Evolutionary conservation across 2,797 vertebrate species (phyloP).

Genomic region (Myotis daubentonii): DNA sequence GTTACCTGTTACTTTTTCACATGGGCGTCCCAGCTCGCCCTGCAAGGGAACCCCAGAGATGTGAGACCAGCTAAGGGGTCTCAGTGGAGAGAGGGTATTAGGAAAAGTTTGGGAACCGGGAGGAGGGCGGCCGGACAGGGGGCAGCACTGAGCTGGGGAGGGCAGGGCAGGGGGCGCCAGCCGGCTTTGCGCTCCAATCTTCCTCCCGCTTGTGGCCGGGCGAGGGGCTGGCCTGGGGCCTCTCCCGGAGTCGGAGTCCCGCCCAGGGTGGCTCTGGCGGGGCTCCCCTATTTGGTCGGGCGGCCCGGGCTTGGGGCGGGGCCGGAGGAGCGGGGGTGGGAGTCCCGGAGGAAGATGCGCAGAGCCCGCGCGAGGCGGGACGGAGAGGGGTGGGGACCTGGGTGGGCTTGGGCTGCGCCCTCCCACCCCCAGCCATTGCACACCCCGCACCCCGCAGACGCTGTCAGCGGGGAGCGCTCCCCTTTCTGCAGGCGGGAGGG

Average conservation of each 20-base stretch:
- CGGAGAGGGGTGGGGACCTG: slow-evolving; percentile 40
- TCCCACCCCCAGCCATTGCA: slow-evolving; percentile 54
- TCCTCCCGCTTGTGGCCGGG: background rate
- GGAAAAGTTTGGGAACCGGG: background rate
- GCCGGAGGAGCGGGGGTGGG: slow-evolving; percentile 53
- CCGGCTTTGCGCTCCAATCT: background rate
- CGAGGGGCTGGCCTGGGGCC: background rate
- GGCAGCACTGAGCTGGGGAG: background rate
- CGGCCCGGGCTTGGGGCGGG: slow-evolving; percentile 29
- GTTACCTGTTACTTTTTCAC: background rate
- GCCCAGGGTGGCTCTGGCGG: background rate
- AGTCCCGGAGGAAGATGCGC: slow-evolving; percentile 36
- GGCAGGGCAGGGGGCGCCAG: background rate
- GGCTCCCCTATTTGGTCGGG: slow-evolving; percentile 69
- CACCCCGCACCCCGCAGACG: slow-evolving; percentile 82
- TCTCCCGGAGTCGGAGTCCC: background rate
- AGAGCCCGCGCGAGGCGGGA: background rate
- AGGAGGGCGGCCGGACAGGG: background rate
- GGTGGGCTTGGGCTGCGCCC: slow-evolving; percentile 58
- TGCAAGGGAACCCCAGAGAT: background rate
- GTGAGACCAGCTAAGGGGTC: background rate
- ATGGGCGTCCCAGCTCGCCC: background rate
- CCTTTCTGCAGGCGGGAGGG: slow-evolving; percentile 73
- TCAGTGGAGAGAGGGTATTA: background rate
- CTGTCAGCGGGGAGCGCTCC: slow-evolving; percentile 81